Percentiles rank a stretch among this genome's conserved stretches.
Evolutionary conservation across 2,797 vertebrate genomes (phyloP).

Genomic region (Odontamblyopus rebecca): DNA sequence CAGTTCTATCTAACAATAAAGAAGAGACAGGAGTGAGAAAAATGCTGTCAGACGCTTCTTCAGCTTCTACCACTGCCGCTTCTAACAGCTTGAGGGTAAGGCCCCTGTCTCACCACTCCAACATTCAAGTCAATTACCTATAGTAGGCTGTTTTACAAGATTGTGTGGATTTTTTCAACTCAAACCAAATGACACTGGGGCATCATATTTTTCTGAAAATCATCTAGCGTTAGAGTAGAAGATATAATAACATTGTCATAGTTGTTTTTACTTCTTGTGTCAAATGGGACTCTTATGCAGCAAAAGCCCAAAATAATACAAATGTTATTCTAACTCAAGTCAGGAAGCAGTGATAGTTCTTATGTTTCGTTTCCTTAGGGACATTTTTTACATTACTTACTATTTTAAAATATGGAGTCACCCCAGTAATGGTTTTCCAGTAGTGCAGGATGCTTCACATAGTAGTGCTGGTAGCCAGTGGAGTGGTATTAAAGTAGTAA

Average conservation of each 20-base stretch:
- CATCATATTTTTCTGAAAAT: background rate
- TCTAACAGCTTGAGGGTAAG: constrained; percentile 88
- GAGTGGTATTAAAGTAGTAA: background rate
- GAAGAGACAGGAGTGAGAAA: constrained; percentile 81
- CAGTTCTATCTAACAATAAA: constrained; percentile 83
- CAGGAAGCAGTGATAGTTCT: background rate
- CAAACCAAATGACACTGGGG: background rate
- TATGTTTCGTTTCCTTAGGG: background rate
- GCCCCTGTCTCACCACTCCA: background rate
- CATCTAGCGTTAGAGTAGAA: background rate
- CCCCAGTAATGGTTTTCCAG: background rate
- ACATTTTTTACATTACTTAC: background rate
- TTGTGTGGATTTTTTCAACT: background rate
- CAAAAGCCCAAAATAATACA: background rate
- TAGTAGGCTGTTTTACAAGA: background rate
- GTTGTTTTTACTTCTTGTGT: background rate
- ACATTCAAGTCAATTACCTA: background rate
- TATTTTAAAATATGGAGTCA: background rate
- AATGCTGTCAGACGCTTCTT: constrained; percentile 83
- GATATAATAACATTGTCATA: background rate
- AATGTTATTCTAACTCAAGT: background rate
- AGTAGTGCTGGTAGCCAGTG: background rate
- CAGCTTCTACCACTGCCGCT: constrained; percentile 79
- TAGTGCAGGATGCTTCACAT: background rate
- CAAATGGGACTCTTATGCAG: background rate